phyloP scores from a whole-genome alignment of 2,113 vertebrate genomes.

The Charina bottae region DNA sequence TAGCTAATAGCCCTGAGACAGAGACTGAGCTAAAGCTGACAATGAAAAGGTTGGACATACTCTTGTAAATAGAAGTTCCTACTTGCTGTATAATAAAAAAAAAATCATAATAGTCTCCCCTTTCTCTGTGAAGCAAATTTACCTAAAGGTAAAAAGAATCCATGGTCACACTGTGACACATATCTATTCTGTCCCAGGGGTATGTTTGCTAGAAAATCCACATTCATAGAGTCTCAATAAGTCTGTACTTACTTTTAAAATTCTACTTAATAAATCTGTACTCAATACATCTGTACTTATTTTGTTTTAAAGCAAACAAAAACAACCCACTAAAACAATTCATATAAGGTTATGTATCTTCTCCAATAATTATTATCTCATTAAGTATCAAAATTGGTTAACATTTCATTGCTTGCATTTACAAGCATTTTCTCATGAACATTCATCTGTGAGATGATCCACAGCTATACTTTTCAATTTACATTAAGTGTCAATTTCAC shows the following conservation, averaged over 20 bases:
- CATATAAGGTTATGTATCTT: not conserved
- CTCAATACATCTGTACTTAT: not conserved
- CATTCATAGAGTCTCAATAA: not conserved
- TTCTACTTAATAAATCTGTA: too few relatives aligned
- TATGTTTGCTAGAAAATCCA: not conserved
- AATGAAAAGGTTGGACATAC: too few relatives aligned
- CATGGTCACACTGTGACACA: too few relatives aligned
- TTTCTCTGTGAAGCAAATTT: too few relatives aligned
- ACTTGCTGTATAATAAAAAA: too few relatives aligned
- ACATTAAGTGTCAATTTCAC: conserved; percentile 25
- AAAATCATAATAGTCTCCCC: too few relatives aligned
- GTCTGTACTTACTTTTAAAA: not conserved
- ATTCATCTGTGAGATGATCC: conserved; percentile 22
- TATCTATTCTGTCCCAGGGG: not conserved
- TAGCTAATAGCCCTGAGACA: too few relatives aligned
- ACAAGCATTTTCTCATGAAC: not conserved
- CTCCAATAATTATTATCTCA: not conserved
- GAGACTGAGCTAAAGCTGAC: too few relatives aligned
- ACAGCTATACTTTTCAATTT: conserved; percentile 29
- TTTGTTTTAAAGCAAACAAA: not conserved
- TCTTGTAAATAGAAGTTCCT: too few relatives aligned
- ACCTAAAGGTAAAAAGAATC: too few relatives aligned
- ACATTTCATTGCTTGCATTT: not conserved
- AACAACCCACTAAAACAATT: not conserved
- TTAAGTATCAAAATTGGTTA: not conserved